Evolutionary conservation across 2,113 vertebrate genomes (phyloP).

Genomic region (Thalassoma bifasciatum): DNA sequence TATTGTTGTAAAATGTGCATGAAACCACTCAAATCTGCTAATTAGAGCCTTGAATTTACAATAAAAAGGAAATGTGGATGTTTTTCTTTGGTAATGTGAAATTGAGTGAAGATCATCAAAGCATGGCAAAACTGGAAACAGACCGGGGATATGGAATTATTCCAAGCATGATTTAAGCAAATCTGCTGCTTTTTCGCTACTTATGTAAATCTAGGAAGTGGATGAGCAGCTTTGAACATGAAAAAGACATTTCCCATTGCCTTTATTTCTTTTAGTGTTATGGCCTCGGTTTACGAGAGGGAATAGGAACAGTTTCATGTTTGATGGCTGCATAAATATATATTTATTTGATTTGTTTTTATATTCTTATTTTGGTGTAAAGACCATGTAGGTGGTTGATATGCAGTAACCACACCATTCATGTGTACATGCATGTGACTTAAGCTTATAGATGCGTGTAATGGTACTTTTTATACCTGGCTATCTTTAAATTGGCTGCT

Average conservation of each 20-base stretch:
- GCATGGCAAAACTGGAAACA: constrained; percentile 48
- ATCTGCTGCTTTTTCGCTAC: constrained; percentile 28
- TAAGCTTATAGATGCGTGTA: constrained; percentile 6
- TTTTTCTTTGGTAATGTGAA: constrained; percentile 40
- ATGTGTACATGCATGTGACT: constrained; percentile 12
- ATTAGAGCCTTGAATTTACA: constrained; percentile 49
- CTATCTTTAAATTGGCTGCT: constrained; percentile 37
- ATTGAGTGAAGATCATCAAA: constrained; percentile 60
- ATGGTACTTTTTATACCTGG: constrained; percentile 32
- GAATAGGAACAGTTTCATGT: constrained; percentile 14
- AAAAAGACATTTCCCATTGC: constrained; percentile 15
- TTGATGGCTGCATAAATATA: constrained; percentile 7
- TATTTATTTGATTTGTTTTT: not conserved
- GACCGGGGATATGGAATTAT: constrained; percentile 31
- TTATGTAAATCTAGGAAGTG: constrained; percentile 54
- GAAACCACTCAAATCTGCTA: constrained; percentile 44
- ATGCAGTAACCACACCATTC: not conserved
- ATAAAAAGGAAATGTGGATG: constrained; percentile 37
- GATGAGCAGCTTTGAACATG: constrained; percentile 17
- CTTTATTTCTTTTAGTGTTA: constrained; percentile 10
- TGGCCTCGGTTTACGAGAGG: not conserved
- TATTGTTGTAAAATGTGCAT: constrained; percentile 30
- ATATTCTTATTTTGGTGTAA: constrained; percentile 12
- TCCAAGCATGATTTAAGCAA: constrained; percentile 52
- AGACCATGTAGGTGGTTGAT: constrained; percentile 11